Conservation (phyloP, 2,113 vertebrate species). For the Cygnus atratus region DNA sequence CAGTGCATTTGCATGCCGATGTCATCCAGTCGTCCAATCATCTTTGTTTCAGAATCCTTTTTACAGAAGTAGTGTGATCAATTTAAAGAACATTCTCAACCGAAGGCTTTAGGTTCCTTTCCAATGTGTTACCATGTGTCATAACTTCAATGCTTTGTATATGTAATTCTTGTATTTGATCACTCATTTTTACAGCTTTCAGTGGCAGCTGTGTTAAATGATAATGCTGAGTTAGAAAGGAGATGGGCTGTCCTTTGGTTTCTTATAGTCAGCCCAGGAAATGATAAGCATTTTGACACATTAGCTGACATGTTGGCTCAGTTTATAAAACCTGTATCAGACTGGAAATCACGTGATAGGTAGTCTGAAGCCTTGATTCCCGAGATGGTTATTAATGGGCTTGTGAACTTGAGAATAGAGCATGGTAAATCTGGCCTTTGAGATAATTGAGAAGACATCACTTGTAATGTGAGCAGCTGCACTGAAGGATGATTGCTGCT, state of each 20-base stretch:
- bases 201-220: constrained; percentile 49
- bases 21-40: neutral
- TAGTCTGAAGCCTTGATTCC: constrained; percentile 8
- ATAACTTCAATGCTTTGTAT: neutral
- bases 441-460: constrained; percentile 62
- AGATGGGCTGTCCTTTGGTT: neutral
- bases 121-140: neutral
- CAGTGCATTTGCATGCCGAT: neutral
- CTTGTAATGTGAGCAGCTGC: constrained; percentile 19
- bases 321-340: constrained; percentile 26
- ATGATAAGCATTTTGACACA: constrained; percentile 51
- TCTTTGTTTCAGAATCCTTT: neutral
- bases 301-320: constrained; percentile 13
- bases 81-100: neutral
- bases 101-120: neutral
- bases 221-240: constrained; percentile 10
- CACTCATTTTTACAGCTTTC: constrained; percentile 19
- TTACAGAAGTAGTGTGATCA: neutral
- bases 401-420: constrained; percentile 46
- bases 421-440: constrained; percentile 38
- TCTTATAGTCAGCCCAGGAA: constrained; percentile 30
- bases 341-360: constrained; percentile 6
- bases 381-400: constrained; percentile 59
- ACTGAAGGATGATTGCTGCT: neutral
- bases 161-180: neutral